Evolutionary conservation across 1,140 invertebrate species (phyloP), one percentile per base, ranked within the genome.

Genomic region (Zaprionus camerounensis): DNA sequence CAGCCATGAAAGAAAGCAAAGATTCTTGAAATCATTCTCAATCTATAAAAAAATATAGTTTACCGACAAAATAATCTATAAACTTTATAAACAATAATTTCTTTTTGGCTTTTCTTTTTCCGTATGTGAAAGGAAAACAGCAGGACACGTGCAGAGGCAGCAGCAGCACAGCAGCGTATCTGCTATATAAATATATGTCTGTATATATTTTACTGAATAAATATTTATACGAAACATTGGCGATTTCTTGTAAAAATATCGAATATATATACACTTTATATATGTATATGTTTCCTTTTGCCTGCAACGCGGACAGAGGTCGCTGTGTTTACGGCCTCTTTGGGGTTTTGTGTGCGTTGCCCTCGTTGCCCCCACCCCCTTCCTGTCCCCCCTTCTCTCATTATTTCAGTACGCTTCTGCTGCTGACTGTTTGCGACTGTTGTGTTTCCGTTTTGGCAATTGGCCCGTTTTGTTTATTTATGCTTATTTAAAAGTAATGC

Each of bases 361-460:
- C 20, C 15, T 26, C 51, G 44, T 44, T 44, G 38, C 28, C 7
- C 28, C 2, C 7, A 15, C 24, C n/a, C 28, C 24, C n/a, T 62
- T 5, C 28, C 34, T 26, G 17, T 12, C 22, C 31, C 36, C 20
- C 20, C 46, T 22, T 9, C 46, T 17, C 46, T 46, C n/a, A n/a
- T 17, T 46, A 34, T 34, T 34, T 34, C 9, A 11, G 31, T 34
- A 9, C 31, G 46, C 20, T 67, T 56, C 34, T 65, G 7, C 63
- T 59, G 13, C 62, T 11, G 31, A 20, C 55, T 56, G n/a, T 53
- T 51, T 57, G 49, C 57, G 20, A 69, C 49, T 69, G 65, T 62
- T 62, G 44, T 59, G 44, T 64, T 66, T 71, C 69, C 73, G 61
- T 71, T 71, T 71, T 76, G 67, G 59, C 73, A 59, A 76, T 71